phyloP scores from a whole-genome alignment of 2,888 invertebrate species.

The Notocelia uddmanniana region DNA sequence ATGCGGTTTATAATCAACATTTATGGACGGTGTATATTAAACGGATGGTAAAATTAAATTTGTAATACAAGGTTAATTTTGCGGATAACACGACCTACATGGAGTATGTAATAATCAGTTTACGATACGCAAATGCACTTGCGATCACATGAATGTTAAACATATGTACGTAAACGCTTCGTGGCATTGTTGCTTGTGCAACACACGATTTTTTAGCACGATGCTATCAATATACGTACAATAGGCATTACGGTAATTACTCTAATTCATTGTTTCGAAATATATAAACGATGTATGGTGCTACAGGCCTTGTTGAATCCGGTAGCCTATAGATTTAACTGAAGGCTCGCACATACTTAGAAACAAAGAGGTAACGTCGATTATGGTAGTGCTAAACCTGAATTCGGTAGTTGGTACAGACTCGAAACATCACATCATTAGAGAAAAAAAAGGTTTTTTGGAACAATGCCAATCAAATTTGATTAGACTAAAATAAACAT shows the following conservation, averaged over 20 bases:
- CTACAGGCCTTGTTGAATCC: conserved; percentile 33
- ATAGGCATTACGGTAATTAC: conserved; percentile 58
- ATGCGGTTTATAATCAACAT: conserved; percentile 4
- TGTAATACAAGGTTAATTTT: conserved; percentile 26
- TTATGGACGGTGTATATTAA: background rate
- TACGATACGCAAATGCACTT: conserved; percentile 22
- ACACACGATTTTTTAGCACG: conserved; percentile 44
- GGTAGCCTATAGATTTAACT: conserved; percentile 28
- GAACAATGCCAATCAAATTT: background rate
- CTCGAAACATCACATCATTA: background rate
- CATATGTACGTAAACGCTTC: conserved; percentile 21
- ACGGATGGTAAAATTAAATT: conserved; percentile 13
- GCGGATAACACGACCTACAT: conserved; percentile 24
- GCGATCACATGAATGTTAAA: conserved; percentile 23
- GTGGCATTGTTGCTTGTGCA: conserved; percentile 41
- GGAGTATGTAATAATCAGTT: conserved; percentile 17
- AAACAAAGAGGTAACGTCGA: conserved; percentile 10
- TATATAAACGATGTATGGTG: conserved; percentile 49
- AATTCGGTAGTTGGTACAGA: background rate
- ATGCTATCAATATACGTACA: conserved; percentile 54
- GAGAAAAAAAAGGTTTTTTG: background rate
- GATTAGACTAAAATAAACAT: too few relatives aligned
- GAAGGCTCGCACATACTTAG: conserved; percentile 9
- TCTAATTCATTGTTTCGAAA: conserved; percentile 57
- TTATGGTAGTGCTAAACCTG: background rate